Base-by-base conservation (phyloP, 2,113 vertebrate species). In the Pelobates fuscus region DNA sequence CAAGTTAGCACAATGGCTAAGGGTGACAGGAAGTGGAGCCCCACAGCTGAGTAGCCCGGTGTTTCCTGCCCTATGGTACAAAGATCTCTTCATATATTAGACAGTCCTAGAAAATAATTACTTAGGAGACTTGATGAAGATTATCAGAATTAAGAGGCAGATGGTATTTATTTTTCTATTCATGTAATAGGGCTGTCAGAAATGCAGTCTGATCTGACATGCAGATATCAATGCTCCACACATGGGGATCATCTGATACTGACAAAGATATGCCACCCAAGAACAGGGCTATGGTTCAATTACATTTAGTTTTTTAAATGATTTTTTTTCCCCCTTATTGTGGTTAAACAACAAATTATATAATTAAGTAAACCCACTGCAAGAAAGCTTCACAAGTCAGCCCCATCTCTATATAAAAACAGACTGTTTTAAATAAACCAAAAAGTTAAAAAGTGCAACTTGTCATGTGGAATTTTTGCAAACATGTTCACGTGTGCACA, bases 91-190 rank as follows among this genome's bases (percentile, higher is more conserved):
- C 17, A 6, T 18, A 52, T 5, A n/a, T 52, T 52, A 18, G 5
- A 52, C 46, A 52, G 18, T 52, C 17, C 5, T 52, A 52, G 46
- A 52, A 11, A 15, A 4, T 52, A 52, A 52, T 52, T 52, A 52
- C 17, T 52, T 18, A 15, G 17, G 5, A 52, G 4, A 4, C 5
- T n/a, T 52, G 46, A 15, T 52, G 1, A 41, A 12, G 14, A 41
- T 41, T 41, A 12, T 41, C 14, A 41, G 14, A 41, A 7, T 12
- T 41, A 8, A 55, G 52, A 17, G 52, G 2, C 52, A 55, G 52
- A 55, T 55, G 7, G n/a, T 55, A 23, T 55, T 55, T 55, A 55
- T 23, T 55, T 55, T 55, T 21, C n/a, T 55, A 17, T 55, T 23
- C 52, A n/a, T 52, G 46, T 52, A 14, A 52, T 52, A 52, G 14